A percentile compares a stretch with the other conserved stretches of the same genome.
Conservation (phyloP, 1,140 invertebrate genomes). For the Drosophila burlai region DNA sequence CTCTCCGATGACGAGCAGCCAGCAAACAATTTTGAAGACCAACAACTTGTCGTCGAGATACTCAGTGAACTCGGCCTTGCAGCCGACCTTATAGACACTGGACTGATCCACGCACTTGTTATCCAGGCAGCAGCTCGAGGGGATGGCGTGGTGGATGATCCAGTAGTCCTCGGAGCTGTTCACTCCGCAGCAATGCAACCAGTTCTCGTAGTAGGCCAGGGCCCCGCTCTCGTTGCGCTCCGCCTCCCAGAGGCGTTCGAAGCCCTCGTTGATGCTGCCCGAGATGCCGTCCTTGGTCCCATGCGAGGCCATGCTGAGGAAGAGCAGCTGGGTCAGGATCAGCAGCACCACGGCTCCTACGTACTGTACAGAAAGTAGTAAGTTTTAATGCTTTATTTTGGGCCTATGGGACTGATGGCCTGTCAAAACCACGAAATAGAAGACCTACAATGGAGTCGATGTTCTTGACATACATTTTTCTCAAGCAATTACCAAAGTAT, state of each 20-base stretch:
- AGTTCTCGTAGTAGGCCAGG: slow-evolving; percentile 72
- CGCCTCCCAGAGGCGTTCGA: slow-evolving; percentile 68
- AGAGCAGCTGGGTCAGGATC: slow-evolving; percentile 68
- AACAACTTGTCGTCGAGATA: slow-evolving; percentile 71
- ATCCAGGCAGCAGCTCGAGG: slow-evolving; percentile 63
- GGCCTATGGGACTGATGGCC: background rate
- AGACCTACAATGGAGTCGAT: background rate
- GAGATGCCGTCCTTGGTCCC: slow-evolving; percentile 76
- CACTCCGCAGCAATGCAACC: slow-evolving; percentile 79
- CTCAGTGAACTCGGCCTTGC: slow-evolving; percentile 68
- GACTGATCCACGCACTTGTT: slow-evolving; percentile 51
- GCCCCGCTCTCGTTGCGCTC: slow-evolving; percentile 69
- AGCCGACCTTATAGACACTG: slow-evolving; percentile 59
- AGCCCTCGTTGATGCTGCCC: slow-evolving; percentile 75
- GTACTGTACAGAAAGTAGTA: slow-evolving; percentile 34
- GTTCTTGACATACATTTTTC: too few species aligned
- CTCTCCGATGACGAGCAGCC: slow-evolving; percentile 71
- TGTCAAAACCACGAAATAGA: background rate
- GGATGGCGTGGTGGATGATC: slow-evolving; percentile 65
- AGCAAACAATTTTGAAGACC: slow-evolving; percentile 74
- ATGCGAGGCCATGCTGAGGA: slow-evolving; percentile 76
- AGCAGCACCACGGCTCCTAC: slow-evolving; percentile 56
- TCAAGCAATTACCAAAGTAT: too few species aligned
- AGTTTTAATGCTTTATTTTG: background rate
- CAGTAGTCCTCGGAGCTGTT: slow-evolving; percentile 70